Base-by-base conservation (phyloP, 2,797 vertebrate genomes). In the Tachyglossus aculeatus region DNA sequence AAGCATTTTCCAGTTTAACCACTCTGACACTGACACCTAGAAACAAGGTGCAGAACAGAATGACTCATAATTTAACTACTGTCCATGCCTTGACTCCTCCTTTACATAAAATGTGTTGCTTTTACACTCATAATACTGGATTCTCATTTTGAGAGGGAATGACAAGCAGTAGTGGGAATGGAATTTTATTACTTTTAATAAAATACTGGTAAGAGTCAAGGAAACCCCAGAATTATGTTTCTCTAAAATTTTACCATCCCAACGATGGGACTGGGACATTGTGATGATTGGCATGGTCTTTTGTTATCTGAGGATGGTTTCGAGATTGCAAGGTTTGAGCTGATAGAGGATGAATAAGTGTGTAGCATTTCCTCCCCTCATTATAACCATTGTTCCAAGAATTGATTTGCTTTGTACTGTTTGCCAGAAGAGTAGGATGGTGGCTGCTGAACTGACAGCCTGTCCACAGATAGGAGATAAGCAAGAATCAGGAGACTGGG, bases 361-460 rank as follows among this genome's bases (percentile, higher is more conserved):
- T 45, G 60, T 43, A 36, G 24, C 24, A 67, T 55, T 34, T 45
- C 32, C 63, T 63, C 32, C 19, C 62, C 72, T 85, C 50, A 21
- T 74, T 77, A 3, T 50, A 74, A 52, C 52, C 64, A 18, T 68
- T 37, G 31, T 67, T 66, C 50, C 58, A 76, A 67, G 70, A 73
- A 44, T 38, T 68, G 55, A 67, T 67, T 78, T 43, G 52, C 45
- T 29, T 41, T 13, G 5, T 52, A 58, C 6, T 34, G 25, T 33
- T 44, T 47, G 50, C 61, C 2, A 59, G 8, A 40, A 65, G 70
- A 51, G 33, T 0, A 8, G 53, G 44, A 69, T 16, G 5, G 62
- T 73, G 62, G 48, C 22, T 9, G 3, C 25, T 22, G 33, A 1
- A 0, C 50, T 39, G 65, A 33, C 65, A 65, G 24, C 19, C 60